phyloP scores from a whole-genome alignment of 2,888 invertebrate species.

The Drosophila mimetica region DNA sequence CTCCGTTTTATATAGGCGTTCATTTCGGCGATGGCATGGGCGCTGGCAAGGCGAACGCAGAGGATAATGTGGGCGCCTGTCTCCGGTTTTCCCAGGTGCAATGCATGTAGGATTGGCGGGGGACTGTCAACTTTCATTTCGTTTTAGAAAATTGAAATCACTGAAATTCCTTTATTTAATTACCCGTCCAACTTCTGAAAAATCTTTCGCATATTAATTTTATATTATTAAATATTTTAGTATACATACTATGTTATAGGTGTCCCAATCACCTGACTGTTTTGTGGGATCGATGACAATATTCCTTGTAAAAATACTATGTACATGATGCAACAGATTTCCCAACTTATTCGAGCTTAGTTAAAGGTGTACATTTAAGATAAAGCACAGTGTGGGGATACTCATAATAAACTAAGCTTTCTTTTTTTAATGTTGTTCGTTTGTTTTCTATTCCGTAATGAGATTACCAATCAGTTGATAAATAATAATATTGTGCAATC shows the following conservation, averaged over 20 bases:
- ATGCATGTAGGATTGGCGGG: conserved; percentile 84
- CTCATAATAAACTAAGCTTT: not conserved
- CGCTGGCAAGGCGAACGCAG: conserved; percentile 88
- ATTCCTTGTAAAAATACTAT: conserved; percentile 11
- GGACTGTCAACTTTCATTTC: conserved; percentile 10
- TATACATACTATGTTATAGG: conserved; percentile 7
- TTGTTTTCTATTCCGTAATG: not conserved
- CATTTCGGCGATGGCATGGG: conserved; percentile 90
- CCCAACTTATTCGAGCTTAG: conserved; percentile 3
- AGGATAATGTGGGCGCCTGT: conserved; percentile 93
- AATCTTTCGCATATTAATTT: conserved; percentile 7
- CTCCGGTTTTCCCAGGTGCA: conserved; percentile 89
- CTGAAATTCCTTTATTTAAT: no score
- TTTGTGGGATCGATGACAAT: not conserved
- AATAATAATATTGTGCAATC: conserved; percentile 1
- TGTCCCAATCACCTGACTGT: not conserved
- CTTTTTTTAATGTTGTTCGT: not conserved
- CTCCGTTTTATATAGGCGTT: conserved; percentile 91
- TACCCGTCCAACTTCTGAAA: no score
- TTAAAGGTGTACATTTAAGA: not conserved
- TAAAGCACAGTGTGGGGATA: not conserved
- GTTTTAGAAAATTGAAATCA: conserved; percentile 37
- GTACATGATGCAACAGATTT: conserved; percentile 4
- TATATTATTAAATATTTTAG: conserved; percentile 3
- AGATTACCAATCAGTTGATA: not conserved